Base-by-base conservation (phyloP, 2,797 vertebrate species). In the Spinus pinus region DNA sequence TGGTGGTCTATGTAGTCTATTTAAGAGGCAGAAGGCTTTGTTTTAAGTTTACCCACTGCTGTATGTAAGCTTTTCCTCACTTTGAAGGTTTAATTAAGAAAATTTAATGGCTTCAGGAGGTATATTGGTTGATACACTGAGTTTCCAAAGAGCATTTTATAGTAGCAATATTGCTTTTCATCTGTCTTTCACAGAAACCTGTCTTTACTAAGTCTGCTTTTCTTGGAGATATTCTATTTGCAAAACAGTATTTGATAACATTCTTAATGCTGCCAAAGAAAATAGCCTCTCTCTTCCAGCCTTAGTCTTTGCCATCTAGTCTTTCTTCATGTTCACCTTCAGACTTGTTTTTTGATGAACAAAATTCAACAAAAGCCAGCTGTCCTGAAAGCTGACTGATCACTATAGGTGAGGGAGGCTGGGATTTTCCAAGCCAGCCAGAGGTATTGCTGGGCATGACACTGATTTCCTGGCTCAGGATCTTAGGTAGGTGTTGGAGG, bases 371-470 rank as follows among this genome's bases (percentile, higher is more conserved):
- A 64, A 44, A 41, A 71, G 6, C 19, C 50, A 47, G 8, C 8
- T 77, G 5, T 50, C 17, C 60, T 73, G 42, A 73, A 57, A 70
- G n/a, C 23, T 46, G 46, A 39, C 1, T 20, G 10, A 13, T 7
- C 13, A 8, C 19, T 18, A 18, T 39, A 46, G 14, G 31, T 35
- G 33, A 66, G 50, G 42, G 28, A 74, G 37, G 28, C 37, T 85
- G 72, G 27, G 14, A 44, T 80, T 88, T 74, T 22, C 46, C 13
- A 30, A 1, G 6, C 24, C 3, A 12, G 18, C 16, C 31, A 23
- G 46, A 57, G 61, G 14, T 33, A 46, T 14, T 0, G 0, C 31
- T 8, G 3, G 31, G 24, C 35, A 33, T 35, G 2, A 0, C 1
- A 1, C 4, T 47, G 24, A 12, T 50, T n/a, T 50, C 47, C 66